Evolutionary conservation across 1,140 invertebrate genomes (phyloP).

Genomic region (Asbolus verrucosus): DNA sequence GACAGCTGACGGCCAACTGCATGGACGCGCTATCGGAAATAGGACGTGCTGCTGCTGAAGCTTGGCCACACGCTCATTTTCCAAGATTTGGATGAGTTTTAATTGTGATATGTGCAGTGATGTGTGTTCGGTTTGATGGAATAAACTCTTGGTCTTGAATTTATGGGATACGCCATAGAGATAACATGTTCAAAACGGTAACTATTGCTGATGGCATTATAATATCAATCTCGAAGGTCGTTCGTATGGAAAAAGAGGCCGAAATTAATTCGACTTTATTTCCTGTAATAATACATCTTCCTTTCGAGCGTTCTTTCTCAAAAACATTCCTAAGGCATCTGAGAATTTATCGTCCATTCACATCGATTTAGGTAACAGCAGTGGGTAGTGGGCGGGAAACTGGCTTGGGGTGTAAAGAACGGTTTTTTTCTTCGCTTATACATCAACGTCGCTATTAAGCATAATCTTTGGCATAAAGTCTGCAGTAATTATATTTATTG

Average conservation of each 20-base stretch:
- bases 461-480: no score
- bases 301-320: background rate
- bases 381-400: constrained; percentile 9
- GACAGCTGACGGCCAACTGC: constrained; percentile 42
- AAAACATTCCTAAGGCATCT: background rate
- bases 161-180: constrained; percentile 9
- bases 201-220: constrained; percentile 1
- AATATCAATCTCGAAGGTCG: no score
- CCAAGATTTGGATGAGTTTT: no score
- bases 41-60: no score
- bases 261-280: constrained; percentile 6
- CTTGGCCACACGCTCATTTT: no score
- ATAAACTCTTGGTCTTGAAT: background rate
- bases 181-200: constrained; percentile 43
- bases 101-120: constrained; percentile 21
- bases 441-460: no score
- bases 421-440: no score
- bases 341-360: constrained; percentile 26
- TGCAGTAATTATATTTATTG: no score
- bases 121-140: background rate
- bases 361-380: constrained; percentile 31
- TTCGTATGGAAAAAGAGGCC: no score
- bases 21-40: no score
- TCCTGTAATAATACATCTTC: background rate
- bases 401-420: constrained; percentile 1